Evolutionary conservation across 2,113 vertebrate species (phyloP), one percentile per base, ranked within the genome.

Genomic region (Muntiacus muntjak): DNA sequence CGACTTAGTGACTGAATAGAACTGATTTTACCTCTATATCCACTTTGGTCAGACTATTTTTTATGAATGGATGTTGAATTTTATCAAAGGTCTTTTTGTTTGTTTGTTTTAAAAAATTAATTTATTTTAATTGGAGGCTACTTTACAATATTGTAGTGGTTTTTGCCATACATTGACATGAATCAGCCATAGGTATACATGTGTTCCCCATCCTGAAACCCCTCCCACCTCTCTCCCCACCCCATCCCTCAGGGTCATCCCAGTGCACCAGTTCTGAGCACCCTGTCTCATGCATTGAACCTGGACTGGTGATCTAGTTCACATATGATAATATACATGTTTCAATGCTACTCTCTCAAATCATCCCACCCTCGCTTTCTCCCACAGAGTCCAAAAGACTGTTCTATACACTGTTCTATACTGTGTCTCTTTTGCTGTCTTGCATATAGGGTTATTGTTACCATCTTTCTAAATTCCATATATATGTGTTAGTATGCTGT

Each of bases 1-100:
- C 0, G 10, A 40, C 2, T 40, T 40, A 71, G 19, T 71, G n/a
- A 71, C n/a, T 40, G n/a, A 23, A 40, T 0, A 0, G 17, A 71
- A 40, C 10, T 40, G 10, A 71, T 40, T 40, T 71, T 71, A 6
- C 19, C 11, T n/a, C 79, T 82, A 1, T 54, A 82, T 33, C 50
- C 30, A 54, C 50, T 82, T 54, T 82, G 12, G 6, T 52, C 3
- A 14, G 6, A 54, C 19, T 54, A 4, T 54, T 82, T 82, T 23
- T 82, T 3, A 54, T 54, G 30, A 54, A 54, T n/a, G 11, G 30
- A 13, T 82, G 6, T 82, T 54, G 50, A 52, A 82, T 52, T 52
- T n/a, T 52, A 21, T 52, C 79, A 82, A 17, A 13, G 10, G 17
- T 21, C 36, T 71, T 60, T 36, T 36, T 54, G 52, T 54, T 40